These are phyloP conservation scores for Melikaiella ostensackeni DNA, from an alignment of 2,888 invertebrate genomes.

Conservation along the genomic window DNA sequence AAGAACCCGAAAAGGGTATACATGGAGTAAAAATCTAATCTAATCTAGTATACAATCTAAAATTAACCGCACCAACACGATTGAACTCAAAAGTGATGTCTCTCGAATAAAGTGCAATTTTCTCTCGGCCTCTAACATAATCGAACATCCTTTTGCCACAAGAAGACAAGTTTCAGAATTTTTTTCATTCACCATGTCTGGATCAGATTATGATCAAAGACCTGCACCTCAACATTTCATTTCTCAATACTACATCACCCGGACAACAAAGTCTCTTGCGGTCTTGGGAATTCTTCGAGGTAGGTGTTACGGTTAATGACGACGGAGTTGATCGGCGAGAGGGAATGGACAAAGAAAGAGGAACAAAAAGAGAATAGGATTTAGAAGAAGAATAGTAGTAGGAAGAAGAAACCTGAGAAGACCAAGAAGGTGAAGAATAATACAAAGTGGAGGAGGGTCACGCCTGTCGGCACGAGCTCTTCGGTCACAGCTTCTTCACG, in stretches of 20 bases:
- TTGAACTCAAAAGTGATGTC: not conserved
- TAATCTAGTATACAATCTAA: not conserved
- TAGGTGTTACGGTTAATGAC: slow-evolving; percentile 64
- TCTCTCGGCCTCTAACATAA: not conserved
- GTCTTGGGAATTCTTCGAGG: slow-evolving; percentile 61
- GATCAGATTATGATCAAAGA: slow-evolving; percentile 23
- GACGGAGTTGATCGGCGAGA: slow-evolving; percentile 43
- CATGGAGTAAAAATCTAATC: too few relatives aligned
- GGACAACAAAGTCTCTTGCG: slow-evolving; percentile 50
- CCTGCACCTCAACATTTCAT: not conserved
- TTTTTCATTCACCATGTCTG: slow-evolving; percentile 5
- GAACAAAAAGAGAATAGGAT: slow-evolving; percentile 52
- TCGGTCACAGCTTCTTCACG: slow-evolving; percentile 70
- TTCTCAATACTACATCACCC: slow-evolving; percentile 37
- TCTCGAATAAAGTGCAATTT: not conserved
- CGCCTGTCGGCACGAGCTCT: slow-evolving; percentile 75
- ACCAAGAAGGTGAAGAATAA: slow-evolving; percentile 41
- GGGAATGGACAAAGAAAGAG: slow-evolving; percentile 34
- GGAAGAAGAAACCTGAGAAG: slow-evolving; percentile 41
- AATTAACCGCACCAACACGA: not conserved
- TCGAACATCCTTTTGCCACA: not conserved
- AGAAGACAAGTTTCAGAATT: not conserved
- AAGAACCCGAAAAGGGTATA: too few relatives aligned
- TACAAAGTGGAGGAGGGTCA: slow-evolving; percentile 62
- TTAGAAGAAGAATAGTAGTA: slow-evolving; percentile 48